Percentiles rank a stretch among this genome's conserved stretches.
Evolutionary conservation across 2,888 invertebrate species (phyloP).

Genomic region (Rhopalosiphum nymphaeae): DNA sequence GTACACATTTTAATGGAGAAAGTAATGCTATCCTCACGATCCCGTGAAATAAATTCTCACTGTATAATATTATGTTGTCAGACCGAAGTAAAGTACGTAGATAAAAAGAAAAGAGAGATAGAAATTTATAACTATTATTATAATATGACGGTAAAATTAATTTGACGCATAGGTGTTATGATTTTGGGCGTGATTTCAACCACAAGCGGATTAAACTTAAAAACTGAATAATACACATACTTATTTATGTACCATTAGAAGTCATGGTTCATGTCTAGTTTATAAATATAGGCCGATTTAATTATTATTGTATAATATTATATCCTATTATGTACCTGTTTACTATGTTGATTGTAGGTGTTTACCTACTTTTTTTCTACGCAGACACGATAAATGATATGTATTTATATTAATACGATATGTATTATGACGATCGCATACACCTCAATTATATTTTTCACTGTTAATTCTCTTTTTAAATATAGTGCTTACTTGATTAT

Average conservation of each 20-base stretch:
- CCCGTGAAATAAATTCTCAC: not conserved
- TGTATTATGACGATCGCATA: not conserved
- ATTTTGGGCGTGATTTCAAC: not conserved
- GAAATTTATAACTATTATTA: not conserved
- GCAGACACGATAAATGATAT: not conserved
- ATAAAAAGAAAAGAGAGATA: not conserved
- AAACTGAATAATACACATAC: not conserved
- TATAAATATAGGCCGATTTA: not conserved
- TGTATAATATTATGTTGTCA: not conserved
- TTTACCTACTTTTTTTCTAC: not conserved
- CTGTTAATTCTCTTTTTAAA: not conserved
- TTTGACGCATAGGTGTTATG: not conserved
- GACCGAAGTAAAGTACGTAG: not conserved
- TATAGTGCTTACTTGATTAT: not conserved
- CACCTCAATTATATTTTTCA: not conserved
- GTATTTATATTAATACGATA: not conserved
- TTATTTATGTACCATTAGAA: not conserved
- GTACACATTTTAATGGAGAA: not conserved
- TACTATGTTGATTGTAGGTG: not conserved
- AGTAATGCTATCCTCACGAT: not conserved
- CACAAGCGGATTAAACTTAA: too few relatives aligned
- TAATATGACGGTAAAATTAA: not conserved
- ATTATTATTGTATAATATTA: not conserved
- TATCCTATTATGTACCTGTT: not conserved
- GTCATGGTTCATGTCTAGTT: not conserved